phyloP scores from a whole-genome alignment of 2,113 vertebrate genomes.

The Cinclus mexicanus region DNA sequence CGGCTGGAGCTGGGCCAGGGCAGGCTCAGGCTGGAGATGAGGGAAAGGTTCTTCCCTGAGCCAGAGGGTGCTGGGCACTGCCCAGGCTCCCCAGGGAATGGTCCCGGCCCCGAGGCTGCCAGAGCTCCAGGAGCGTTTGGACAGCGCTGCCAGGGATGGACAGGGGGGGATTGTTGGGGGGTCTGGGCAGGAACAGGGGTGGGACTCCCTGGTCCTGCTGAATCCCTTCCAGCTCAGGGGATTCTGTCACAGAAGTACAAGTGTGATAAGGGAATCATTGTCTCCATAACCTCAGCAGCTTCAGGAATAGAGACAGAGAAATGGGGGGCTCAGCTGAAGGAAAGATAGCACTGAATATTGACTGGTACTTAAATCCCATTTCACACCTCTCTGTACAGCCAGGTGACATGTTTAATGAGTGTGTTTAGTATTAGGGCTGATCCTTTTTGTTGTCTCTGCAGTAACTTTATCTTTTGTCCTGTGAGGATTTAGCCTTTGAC shows the following conservation, averaged over 20 bases:
- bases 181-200: rapidly evolving
- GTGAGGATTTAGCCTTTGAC: neutral
- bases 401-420: neutral
- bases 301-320: neutral
- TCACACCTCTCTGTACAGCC: neutral
- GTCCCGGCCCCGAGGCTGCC: neutral
- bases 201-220: rapidly evolving
- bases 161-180: neutral
- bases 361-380: neutral
- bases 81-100: neutral
- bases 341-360: neutral
- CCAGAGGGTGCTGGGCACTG: neutral
- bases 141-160: neutral
- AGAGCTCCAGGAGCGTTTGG: neutral
- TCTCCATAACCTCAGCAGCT: neutral
- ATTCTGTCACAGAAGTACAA: neutral
- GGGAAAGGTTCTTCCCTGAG: neutral
- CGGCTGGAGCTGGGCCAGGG: neutral
- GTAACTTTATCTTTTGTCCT: neutral
- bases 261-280: neutral
- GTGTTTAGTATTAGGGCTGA: neutral
- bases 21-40: neutral
- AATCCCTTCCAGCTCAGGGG: neutral
- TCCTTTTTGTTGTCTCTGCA: neutral
- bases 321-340: neutral